phyloP scores from a whole-genome alignment of 2,888 invertebrate species.

The Cotesia congregata region DNA sequence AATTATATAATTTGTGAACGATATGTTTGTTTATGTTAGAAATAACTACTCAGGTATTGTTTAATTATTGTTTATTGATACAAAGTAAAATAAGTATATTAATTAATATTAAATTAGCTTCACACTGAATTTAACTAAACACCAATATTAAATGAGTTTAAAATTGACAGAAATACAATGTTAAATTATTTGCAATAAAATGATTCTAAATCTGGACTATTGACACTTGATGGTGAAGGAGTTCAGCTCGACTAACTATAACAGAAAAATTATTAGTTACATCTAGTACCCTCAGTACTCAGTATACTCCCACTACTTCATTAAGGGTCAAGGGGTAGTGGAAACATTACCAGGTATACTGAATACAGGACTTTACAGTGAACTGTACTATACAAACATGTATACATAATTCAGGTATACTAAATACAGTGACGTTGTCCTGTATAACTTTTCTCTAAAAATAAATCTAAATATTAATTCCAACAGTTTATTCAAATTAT shows the following conservation, averaged over 20 bases:
- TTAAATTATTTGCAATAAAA: neutral
- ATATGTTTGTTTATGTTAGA: too few species aligned
- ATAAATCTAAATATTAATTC: neutral
- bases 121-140: neutral
- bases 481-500: too few species aligned
- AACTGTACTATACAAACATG: neutral
- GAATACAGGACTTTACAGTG: neutral
- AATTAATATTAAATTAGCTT: neutral
- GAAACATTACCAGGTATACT: neutral
- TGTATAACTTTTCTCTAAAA: neutral
- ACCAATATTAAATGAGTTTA: neutral
- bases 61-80: constrained; percentile 1
- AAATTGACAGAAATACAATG: neutral
- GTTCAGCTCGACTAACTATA: neutral
- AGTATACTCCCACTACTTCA: neutral
- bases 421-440: neutral
- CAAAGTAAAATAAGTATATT: neutral
- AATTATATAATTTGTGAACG: too few species aligned
- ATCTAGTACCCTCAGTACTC: neutral
- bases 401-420: too few species aligned
- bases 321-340: neutral
- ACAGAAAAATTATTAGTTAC: constrained; percentile 1
- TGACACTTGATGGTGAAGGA: neutral
- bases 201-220: neutral
- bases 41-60: neutral